Evolutionary conservation across 2,113 vertebrate genomes (phyloP), one percentile per base, ranked within the genome.

Genomic region (Fregetta grallaria): DNA sequence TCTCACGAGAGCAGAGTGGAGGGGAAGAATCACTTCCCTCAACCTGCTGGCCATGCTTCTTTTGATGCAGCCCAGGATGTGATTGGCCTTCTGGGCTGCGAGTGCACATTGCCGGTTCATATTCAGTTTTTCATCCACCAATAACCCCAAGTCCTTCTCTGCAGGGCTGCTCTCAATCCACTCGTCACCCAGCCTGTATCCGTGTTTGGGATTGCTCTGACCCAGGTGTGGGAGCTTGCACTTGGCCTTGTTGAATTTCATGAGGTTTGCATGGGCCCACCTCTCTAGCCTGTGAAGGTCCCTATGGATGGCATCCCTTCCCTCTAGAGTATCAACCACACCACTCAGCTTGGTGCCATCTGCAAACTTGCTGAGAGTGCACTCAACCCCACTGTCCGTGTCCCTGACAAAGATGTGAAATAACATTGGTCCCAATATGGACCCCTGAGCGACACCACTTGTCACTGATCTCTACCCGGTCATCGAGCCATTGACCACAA

Each of bases 1-100:
- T 58, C 15, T 47, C 21, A 36, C 1, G 0, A 68, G 34, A 47
- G 42, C 3, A 0, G 7, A 81, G 12, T 5, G 47, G 15, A 68
- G 27, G 40, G 15, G 26, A 3, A 47, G 9, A 68, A 25, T 67
- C 50, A 30, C 9, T 4, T 55, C 25, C 19, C 49, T 53, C 1
- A 2, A 9, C 15, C 10, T 55, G 32, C 61, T 44, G 32, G 27
- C 7, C 38, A 44, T 1, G 1, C 14, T 65, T 27, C 59, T 79
- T n/a, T 52, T 44, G 20, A n/a, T 23, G 4, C 1, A 38, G 38
- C 38, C 38, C 38, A 38, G 38, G 38, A 38, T 38, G 38, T 38
- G 2, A 7, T 22, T 76, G 56, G 20, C 26, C 13, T 76, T 61
- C n/a, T 23, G 56, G 19, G 9, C 11, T 11, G 44, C 2, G 2